These are phyloP conservation scores for Harpagus bidentatus DNA, from an alignment of 2,113 vertebrate genomes.

Conservation along the genomic window DNA sequence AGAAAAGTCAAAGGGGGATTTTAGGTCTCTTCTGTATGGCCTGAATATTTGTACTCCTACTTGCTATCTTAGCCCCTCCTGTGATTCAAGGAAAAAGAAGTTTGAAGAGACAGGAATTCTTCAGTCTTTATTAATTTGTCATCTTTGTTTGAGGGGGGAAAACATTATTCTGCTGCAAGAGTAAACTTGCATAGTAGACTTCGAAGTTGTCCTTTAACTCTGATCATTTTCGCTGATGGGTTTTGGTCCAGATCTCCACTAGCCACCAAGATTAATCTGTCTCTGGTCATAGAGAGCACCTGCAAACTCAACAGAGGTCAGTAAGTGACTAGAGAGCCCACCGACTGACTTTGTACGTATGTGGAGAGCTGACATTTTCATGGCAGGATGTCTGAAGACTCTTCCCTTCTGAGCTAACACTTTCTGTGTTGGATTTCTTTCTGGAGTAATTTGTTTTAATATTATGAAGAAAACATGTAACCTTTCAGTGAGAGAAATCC, in stretches of 20 bases:
- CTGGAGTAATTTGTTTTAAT: background rate
- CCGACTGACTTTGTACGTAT: accelerated
- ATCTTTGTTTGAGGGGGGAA: background rate
- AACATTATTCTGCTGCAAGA: background rate
- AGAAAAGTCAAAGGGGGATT: background rate
- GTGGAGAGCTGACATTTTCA: accelerated
- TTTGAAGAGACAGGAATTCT: background rate
- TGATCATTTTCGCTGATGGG: background rate
- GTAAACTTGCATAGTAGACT: background rate
- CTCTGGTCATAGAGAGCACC: background rate
- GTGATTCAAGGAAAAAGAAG: no score
- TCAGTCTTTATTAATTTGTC: background rate
- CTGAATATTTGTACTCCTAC: background rate
- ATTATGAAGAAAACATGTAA: no score
- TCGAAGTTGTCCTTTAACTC: background rate
- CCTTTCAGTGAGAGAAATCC: background rate
- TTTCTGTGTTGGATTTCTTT: background rate
- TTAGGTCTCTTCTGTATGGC: background rate
- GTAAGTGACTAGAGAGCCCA: background rate
- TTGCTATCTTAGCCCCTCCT: background rate
- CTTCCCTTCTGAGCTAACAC: background rate
- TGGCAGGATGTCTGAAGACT: background rate
- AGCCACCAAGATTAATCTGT: background rate
- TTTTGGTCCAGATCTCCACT: background rate
- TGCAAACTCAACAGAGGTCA: background rate